Base-by-base conservation (phyloP, 2,888 invertebrate genomes). In the Steromphala cineraria region DNA sequence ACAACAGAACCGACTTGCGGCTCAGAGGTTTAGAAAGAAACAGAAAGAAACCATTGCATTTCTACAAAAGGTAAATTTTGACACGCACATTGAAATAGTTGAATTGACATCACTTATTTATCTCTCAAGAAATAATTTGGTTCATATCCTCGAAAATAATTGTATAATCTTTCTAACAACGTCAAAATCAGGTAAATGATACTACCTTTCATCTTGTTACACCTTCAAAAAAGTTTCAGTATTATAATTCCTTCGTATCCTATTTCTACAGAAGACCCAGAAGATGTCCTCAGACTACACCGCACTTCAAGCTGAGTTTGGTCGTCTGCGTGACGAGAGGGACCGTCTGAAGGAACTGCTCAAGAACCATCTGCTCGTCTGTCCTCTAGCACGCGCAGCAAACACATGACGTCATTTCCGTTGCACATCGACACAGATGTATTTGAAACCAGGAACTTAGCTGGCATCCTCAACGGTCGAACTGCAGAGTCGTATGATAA, bases 361-460 rank as follows among this genome's bases (percentile, higher is more conserved):
- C 19, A 53, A 78, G 8, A 79, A 80, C 7, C 87, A 87, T 75
- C 82, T 86, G 1, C 31, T 78, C 24, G 80, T 84, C 17, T 87
- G 86, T 62, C 81, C 81, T 52, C 13, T 24, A 24, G 46, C 46
- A 46, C 46, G 13, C 1, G 7, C 8, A 46, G 46, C 10, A 5
- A 46, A 46, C 13, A 1, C 10, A 46, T 46, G 46, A 5, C 46
- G 7, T 46, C 46, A 5, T 17, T 15, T 4, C 13, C 46, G 10
- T 17, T 24, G 46, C 10, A 62, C 28, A 4, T 28, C 62, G 10
- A 46, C 46, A 46, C 4, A 75, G 36, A 75, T 53, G 5, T 52
- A 53, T 0, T 5, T 19, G 19, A 71, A 71, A 40, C 36, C 19
- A 19, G 8, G 21, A 21, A 21, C 52, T 8, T 53, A 53, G 10